Evolutionary conservation across 2,888 invertebrate species (phyloP).

Genomic region (Lottia gigantea): DNA sequence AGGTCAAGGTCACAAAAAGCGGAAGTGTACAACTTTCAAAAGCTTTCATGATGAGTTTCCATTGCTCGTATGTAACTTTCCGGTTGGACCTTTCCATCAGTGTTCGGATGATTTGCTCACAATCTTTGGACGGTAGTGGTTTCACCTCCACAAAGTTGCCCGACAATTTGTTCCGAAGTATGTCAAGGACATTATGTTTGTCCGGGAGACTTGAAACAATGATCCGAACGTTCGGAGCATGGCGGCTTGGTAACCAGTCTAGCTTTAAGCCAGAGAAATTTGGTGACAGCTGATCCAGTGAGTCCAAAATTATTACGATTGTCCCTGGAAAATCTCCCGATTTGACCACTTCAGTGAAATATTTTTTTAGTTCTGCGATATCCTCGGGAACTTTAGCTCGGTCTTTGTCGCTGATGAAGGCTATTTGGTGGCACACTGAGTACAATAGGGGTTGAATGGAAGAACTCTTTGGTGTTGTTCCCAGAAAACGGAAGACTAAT

Average conservation of each 20-base stretch:
- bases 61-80: constrained; percentile 46
- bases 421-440: constrained; percentile 55
- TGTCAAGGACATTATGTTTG: constrained; percentile 42
- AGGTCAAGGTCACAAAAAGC: constrained; percentile 48
- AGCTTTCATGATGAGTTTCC: constrained; percentile 43
- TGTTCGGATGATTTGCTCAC: constrained; percentile 47
- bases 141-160: constrained; percentile 38
- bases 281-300: constrained; percentile 48
- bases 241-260: constrained; percentile 55
- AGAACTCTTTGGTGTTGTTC: constrained; percentile 56
- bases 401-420: constrained; percentile 34
- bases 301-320: constrained; percentile 54
- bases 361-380: constrained; percentile 42
- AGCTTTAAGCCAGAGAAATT: constrained; percentile 50
- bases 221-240: constrained; percentile 53
- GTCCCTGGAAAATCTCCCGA: constrained; percentile 49
- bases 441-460: constrained; percentile 46
- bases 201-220: constrained; percentile 51
- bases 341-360: constrained; percentile 44
- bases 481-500: constrained; percentile 53
- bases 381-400: constrained; percentile 41
- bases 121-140: constrained; percentile 41
- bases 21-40: constrained; percentile 47
- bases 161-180: constrained; percentile 43
- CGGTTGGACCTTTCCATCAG: constrained; percentile 36